Percentiles rank a stretch among this genome's conserved stretches.
Conservation (phyloP, 53 echinoderm and acorn worm species). For the Luidia sarsii region DNA sequence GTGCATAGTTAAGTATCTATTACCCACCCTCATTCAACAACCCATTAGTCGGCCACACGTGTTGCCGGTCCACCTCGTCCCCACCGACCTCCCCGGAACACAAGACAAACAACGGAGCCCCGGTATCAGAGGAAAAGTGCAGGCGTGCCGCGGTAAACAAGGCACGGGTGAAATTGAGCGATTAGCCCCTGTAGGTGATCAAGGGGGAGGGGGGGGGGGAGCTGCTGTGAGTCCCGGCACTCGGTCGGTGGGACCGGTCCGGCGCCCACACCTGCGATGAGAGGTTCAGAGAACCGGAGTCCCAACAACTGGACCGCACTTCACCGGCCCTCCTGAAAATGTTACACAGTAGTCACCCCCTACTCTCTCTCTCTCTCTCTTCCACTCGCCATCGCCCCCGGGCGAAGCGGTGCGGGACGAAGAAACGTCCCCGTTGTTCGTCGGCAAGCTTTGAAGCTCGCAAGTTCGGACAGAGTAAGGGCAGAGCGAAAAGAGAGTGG, state of each 20-base stretch:
- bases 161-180: constrained; percentile 61
- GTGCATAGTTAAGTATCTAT: constrained; percentile 6
- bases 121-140: constrained; percentile 13
- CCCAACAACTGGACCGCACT: neutral
- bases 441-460: constrained; percentile 40
- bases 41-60: constrained; percentile 45
- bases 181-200: constrained; percentile 18
- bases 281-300: neutral
- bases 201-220: too few species aligned
- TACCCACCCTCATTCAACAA: constrained; percentile 48
- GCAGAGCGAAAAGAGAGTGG: neutral
- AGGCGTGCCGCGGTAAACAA: constrained; percentile 47
- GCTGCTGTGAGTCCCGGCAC: neutral
- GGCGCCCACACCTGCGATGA: constrained; percentile 54
- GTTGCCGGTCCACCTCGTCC: constrained; percentile 34
- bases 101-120: constrained; percentile 18
- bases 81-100: too few species aligned
- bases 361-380: too few species aligned
- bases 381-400: too few species aligned
- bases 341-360: too few species aligned
- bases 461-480: neutral
- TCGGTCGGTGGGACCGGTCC: neutral
- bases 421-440: constrained; percentile 47
- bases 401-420: too few species aligned
- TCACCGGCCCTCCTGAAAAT: too few species aligned